Evolutionary conservation across 2,797 vertebrate species (phyloP).

Genomic region (Momotus momota): DNA sequence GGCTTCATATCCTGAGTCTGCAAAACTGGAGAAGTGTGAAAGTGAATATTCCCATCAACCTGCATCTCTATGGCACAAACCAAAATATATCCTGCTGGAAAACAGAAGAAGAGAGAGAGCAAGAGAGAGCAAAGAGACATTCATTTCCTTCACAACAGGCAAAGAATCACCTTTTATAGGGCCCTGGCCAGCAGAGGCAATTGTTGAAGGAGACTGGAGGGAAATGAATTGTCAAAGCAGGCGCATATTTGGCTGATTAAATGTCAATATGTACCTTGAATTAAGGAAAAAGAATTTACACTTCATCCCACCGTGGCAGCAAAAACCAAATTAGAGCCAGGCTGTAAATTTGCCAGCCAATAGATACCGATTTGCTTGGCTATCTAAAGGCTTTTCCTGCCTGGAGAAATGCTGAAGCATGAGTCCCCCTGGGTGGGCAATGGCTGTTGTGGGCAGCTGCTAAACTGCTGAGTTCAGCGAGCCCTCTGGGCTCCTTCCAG

Average conservation of each 20-base stretch:
- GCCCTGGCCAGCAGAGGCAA: neutral
- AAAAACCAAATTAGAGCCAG: slow-evolving; percentile 25
- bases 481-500: neutral
- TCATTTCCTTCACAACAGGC: neutral
- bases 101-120: neutral
- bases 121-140: neutral
- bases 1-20: neutral
- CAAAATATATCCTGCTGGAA: neutral
- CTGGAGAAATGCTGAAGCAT: neutral
- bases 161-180: neutral
- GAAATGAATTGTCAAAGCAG: slow-evolving; percentile 49
- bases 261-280: slow-evolving; percentile 44
- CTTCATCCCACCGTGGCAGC: neutral
- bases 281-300: slow-evolving; percentile 33
- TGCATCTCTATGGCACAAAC: rapidly evolving
- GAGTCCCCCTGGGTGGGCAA: neutral
- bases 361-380: neutral
- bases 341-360: neutral
- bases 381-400: neutral
- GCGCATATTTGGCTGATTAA: slow-evolving; percentile 29
- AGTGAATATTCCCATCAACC: neutral
- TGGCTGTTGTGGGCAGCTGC: neutral
- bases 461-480: neutral
- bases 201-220: slow-evolving; percentile 7
- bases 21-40: neutral